phyloP scores from a whole-genome alignment of 1,140 invertebrate species.

The Pogonomyrmex californicus region DNA sequence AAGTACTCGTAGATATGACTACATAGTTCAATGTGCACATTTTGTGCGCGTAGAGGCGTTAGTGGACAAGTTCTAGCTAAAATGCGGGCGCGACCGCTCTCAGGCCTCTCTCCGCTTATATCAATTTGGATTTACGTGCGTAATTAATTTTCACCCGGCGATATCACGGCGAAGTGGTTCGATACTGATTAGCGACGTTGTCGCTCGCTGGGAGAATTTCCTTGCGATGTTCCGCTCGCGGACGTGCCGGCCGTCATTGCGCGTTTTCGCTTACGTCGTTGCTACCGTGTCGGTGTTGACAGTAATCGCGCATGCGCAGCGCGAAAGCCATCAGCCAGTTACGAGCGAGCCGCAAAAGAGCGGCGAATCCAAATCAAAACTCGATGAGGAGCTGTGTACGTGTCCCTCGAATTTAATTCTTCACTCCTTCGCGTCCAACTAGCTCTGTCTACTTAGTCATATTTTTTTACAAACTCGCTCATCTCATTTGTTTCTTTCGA shows the following conservation, averaged over 20 bases:
- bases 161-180: not conserved
- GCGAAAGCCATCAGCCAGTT: conserved; percentile 8
- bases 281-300: conserved; percentile 60
- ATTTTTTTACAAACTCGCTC: no score
- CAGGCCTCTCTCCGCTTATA: not conserved
- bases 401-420: conserved; percentile 65
- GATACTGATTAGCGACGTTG: not conserved
- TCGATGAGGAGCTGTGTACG: conserved; percentile 76
- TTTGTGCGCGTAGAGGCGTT: no score
- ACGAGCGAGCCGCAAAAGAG: conserved; percentile 10
- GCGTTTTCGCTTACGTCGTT: conserved; percentile 59
- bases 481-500: not conserved
- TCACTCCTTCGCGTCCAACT: not conserved
- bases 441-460: no score
- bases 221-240: not conserved
- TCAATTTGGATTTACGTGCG: not conserved
- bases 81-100: no score
- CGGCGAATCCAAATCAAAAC: conserved; percentile 56
- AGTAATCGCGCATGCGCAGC: conserved; percentile 65
- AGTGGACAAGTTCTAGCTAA: no score
- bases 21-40: no score
- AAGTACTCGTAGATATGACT: no score
- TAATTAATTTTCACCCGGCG: not conserved
- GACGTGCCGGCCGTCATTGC: not conserved
- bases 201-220: not conserved